phyloP scores from a whole-genome alignment of 2,797 vertebrate species.

The Fistularia commersonii region DNA sequence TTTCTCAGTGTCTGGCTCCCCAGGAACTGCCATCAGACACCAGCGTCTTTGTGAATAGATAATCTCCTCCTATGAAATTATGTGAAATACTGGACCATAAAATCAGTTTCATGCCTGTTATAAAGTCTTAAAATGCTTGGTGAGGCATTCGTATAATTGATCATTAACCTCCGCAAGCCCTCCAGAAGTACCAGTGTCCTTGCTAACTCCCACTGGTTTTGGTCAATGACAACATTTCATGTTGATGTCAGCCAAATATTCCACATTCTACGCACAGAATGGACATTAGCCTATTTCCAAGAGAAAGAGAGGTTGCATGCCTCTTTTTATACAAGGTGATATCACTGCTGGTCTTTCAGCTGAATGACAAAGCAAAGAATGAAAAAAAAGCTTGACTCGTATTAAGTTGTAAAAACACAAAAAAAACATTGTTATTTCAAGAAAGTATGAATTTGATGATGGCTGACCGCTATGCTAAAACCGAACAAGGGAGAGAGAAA shows the following conservation, averaged over 20 bases:
- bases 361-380: conserved; percentile 26
- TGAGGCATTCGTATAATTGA: conserved; percentile 74
- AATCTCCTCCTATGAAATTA: conserved; percentile 72
- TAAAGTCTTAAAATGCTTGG: conserved; percentile 75
- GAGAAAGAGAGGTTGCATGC: conserved; percentile 6
- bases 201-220: conserved; percentile 64
- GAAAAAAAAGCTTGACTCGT: conserved; percentile 8
- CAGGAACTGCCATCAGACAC: conserved; percentile 54
- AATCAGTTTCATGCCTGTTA: conserved; percentile 74
- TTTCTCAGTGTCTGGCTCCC: conserved; percentile 54
- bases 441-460: conserved; percentile 32
- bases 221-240: conserved; percentile 60
- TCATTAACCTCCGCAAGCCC: conserved; percentile 74
- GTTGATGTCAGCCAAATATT: conserved; percentile 56
- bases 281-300: conserved; percentile 16
- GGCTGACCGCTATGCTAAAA: conserved; percentile 20
- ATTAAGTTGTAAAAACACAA: conserved; percentile 33
- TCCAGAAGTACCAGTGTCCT: conserved; percentile 67
- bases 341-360: background rate
- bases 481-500: conserved; percentile 30
- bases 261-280: conserved; percentile 28
- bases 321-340: too few species aligned
- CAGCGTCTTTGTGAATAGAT: conserved; percentile 66
- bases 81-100: conserved; percentile 73
- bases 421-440: conserved; percentile 39